Evolutionary conservation across 1,140 invertebrate species (phyloP), one percentile per base, ranked within the genome.

Genomic region (Musca domestica): DNA sequence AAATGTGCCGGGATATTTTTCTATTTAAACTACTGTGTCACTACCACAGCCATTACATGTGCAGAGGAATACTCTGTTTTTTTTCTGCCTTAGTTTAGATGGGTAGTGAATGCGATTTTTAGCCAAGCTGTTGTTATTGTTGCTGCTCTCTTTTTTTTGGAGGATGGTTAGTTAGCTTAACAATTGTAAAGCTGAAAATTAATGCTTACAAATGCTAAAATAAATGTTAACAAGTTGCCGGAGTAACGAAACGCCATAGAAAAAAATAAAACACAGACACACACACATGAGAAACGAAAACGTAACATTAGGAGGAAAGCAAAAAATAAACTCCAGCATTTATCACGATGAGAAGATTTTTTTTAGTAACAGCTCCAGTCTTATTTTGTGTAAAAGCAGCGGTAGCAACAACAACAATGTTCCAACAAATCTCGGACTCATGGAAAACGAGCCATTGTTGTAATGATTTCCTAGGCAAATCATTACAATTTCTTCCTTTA

Each of bases 141-240:
- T n/a, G 17, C 17, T 27, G n/a, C 17, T 17, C 27, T 61, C 17
- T 30, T 15, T 34, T 23, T 30, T n/a, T 30, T 41, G 17, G 19
- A 19, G 48, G 17, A 34, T 61, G 22, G 15, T 61, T 61, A 61
- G 56, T 61, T 61, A 61, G 20, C 34, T 58, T 34, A 61, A 61
- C 56, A 61, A 61, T 61, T 61, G 56, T 61, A 61, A 61, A 61
- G 56, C 56, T 61, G 56, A 61, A 61, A 61, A 61, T 61, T 61
- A 61, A 61, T 61, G 56, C 56, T 61, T 61, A 61, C 56, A 61
- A 61, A 41, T 61, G 56, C 56, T 61, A 61, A 61, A 61, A 61
- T 61, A 61, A 61, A 61, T 61, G 56, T 61, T 61, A 61, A 61
- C 56, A 61, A 61, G 56, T 61, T 61, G 56, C 56, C 20, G 56